These are phyloP conservation scores for Caenorhabditis sp. DNA, from an alignment of 2,888 invertebrate genomes.

Conservation along the genomic window DNA sequence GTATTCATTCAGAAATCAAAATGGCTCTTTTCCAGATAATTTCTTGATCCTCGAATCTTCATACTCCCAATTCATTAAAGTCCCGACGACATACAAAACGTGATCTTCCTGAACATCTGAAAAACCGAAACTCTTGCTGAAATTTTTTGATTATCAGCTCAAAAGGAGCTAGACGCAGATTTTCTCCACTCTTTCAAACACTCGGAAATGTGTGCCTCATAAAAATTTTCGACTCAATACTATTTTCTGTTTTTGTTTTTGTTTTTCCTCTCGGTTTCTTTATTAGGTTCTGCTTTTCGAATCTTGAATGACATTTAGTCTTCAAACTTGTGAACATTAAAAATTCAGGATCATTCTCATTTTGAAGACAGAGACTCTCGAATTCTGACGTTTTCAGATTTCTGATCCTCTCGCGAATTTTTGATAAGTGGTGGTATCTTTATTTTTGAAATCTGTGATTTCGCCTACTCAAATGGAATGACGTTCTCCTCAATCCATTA, in stretches of 20 bases:
- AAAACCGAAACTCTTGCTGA: neutral
- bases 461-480: neutral
- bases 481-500: too few species aligned
- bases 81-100: too few species aligned
- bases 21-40: neutral
- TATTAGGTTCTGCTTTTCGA: neutral
- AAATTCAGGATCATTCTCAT: slow-evolving; percentile 11
- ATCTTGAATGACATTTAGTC: slow-evolving; percentile 20
- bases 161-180: neutral
- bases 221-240: slow-evolving; percentile 11
- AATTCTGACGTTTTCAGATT: slow-evolving; percentile 7
- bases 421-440: neutral
- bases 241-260: slow-evolving; percentile 35
- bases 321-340: slow-evolving; percentile 30
- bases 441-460: slow-evolving; percentile 3
- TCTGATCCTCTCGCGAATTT: neutral
- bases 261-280: slow-evolving; percentile 8
- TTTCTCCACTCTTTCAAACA: slow-evolving; percentile 28
- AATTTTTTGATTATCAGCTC: neutral
- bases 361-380: neutral
- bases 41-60: neutral
- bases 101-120: neutral
- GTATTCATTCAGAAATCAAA: too few species aligned
- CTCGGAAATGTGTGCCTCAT: slow-evolving; percentile 39
- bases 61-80: neutral